A percentile compares a stretch with the other conserved stretches of the same genome.
Conservation (phyloP, 92 coral and sea anemone species). For the Blastomussa wellsi region DNA sequence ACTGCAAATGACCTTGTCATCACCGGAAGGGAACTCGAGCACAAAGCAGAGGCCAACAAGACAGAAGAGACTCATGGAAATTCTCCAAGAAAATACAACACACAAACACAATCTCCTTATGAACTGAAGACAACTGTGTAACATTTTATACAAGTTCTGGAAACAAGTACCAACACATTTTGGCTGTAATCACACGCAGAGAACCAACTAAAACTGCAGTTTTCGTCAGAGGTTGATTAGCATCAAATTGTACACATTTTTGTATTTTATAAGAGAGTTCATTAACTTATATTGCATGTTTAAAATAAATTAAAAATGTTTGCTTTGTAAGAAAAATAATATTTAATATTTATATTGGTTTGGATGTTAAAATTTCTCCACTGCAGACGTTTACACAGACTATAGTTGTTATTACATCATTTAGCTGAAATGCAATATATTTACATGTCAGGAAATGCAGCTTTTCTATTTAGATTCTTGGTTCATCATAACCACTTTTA, state of each 20-base stretch:
- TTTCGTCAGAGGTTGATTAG: not conserved
- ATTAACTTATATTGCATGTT: not conserved
- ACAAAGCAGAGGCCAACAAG: not conserved
- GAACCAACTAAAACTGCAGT: not conserved
- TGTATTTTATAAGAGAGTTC: not conserved
- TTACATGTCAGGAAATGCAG: not conserved
- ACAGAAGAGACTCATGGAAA: not conserved
- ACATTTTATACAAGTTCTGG: not conserved
- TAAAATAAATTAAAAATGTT: not conserved
- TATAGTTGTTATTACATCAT: not conserved
- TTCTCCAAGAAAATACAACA: not conserved
- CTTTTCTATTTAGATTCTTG: not conserved
- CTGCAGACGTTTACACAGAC: not conserved
- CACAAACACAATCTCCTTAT: slow-evolving; percentile 20
- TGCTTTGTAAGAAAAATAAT: slow-evolving; percentile 1
- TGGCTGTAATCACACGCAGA: not conserved
- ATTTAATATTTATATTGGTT: slow-evolving; percentile 22
- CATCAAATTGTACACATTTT: not conserved
- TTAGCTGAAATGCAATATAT: not conserved
- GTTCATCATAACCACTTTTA: not conserved
- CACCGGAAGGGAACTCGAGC: slow-evolving; percentile 16
- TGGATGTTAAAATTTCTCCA: not conserved
- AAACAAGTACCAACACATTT: not conserved
- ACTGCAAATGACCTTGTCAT: slow-evolving; percentile 30
- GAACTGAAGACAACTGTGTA: slow-evolving; percentile 34